Conservation (phyloP, 2,797 vertebrate species). For the Pantherophis vulpinus region DNA sequence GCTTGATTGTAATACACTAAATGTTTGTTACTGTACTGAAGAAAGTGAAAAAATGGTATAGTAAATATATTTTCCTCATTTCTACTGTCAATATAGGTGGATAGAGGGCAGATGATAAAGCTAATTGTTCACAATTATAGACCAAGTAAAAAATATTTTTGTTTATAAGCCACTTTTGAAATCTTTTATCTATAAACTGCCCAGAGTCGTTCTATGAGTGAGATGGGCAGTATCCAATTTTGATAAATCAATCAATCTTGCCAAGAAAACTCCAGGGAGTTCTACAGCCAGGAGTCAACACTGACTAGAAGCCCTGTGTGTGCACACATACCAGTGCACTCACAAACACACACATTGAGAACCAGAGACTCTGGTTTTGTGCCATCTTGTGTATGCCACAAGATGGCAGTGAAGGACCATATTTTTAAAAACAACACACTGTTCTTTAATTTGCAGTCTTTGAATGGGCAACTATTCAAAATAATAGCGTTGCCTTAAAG, state of each 20-base stretch:
- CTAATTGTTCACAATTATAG: no score
- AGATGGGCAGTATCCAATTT: not conserved
- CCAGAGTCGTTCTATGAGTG: not conserved
- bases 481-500: not conserved
- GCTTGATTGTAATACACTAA: not conserved
- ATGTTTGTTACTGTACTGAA: not conserved
- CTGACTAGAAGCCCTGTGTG: not conserved
- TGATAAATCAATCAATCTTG: not conserved
- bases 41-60: not conserved
- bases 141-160: not conserved
- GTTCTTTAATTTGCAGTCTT: not conserved
- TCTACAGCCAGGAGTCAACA: no score
- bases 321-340: not conserved
- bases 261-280: not conserved
- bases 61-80: not conserved
- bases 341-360: not conserved
- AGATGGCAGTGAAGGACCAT: not conserved
- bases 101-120: not conserved
- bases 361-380: not conserved
- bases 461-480: not conserved
- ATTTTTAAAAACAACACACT: not conserved
- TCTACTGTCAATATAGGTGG: not conserved
- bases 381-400: not conserved
- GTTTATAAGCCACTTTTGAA: not conserved
- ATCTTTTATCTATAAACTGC: not conserved